Percentiles rank a stretch among this genome's conserved stretches.
Conservation (phyloP, 2,113 vertebrate species). For the Pygoscelis adeliae region DNA sequence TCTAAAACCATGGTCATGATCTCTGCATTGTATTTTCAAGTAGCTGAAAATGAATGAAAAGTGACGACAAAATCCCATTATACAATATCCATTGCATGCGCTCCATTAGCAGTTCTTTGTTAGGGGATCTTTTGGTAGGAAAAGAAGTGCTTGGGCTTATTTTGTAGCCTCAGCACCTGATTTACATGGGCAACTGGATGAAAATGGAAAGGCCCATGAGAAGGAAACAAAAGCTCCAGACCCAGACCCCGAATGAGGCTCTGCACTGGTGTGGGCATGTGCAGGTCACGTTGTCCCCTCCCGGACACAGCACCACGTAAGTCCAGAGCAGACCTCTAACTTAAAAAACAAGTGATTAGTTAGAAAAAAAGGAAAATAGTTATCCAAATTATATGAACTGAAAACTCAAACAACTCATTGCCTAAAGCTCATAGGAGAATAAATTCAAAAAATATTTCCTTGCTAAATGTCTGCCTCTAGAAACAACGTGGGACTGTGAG, state of each 20-base stretch:
- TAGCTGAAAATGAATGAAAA: neutral
- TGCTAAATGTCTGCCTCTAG: neutral
- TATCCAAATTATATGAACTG: neutral
- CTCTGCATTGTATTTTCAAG: neutral
- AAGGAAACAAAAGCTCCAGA: neutral
- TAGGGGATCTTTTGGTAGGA: neutral
- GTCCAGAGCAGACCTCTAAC: neutral
- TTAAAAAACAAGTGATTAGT: neutral
- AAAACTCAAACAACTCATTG: neutral
- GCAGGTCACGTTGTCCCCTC: neutral
- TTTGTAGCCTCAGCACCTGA: neutral
- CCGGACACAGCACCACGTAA: fast-evolving
- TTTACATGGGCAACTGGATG: neutral
- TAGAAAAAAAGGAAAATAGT: neutral
- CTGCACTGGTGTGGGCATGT: neutral
- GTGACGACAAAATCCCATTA: neutral
- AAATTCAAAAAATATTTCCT: neutral
- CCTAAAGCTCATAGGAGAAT: neutral
- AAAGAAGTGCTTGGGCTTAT: neutral
- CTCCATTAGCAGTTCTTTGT: neutral
- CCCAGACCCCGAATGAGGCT: fast-evolving
- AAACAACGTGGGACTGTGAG: neutral
- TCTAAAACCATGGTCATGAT: neutral
- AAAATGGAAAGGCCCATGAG: neutral
- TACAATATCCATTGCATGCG: neutral